phyloP scores from a whole-genome alignment of 2,888 invertebrate genomes.

The Julus scanicus region DNA sequence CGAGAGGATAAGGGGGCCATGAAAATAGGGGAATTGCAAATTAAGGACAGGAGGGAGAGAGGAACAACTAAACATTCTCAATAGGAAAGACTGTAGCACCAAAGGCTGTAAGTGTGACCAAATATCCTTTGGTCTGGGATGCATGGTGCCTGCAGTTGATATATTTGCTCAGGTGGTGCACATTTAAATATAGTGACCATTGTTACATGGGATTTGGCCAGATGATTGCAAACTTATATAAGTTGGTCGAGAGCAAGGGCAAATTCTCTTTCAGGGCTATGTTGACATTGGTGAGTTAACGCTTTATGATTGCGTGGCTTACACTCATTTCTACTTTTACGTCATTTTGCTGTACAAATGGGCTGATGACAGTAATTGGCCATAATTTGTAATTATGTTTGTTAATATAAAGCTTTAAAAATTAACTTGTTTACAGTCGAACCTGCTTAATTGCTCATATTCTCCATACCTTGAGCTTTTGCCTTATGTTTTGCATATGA shows the following conservation, averaged over 20 bases:
- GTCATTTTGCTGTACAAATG: not conserved
- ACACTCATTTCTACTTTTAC: not conserved
- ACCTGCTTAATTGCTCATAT: too few relatives aligned
- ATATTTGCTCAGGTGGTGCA: constrained; percentile 41
- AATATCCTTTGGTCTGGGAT: constrained; percentile 21
- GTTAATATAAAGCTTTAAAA: too few relatives aligned
- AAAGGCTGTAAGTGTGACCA: constrained; percentile 32
- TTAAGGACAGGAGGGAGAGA: constrained; percentile 25
- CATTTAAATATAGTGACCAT: not conserved
- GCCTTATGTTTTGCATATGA: too few relatives aligned
- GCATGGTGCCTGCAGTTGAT: not conserved
- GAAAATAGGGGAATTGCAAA: constrained; percentile 41
- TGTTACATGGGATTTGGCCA: constrained; percentile 40
- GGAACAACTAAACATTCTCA: not conserved
- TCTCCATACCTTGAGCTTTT: too few relatives aligned
- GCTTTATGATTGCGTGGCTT: not conserved
- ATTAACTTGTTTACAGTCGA: too few relatives aligned
- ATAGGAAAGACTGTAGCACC: not conserved
- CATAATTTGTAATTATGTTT: too few relatives aligned
- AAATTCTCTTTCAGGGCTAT: not conserved
- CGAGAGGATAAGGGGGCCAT: constrained; percentile 37
- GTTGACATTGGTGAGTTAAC: not conserved
- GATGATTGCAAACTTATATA: constrained; percentile 10
- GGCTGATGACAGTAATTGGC: too few relatives aligned
- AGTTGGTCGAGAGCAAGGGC: not conserved